Base-by-base conservation (phyloP, 2,888 invertebrate genomes). In the Chorisops tibialis region DNA sequence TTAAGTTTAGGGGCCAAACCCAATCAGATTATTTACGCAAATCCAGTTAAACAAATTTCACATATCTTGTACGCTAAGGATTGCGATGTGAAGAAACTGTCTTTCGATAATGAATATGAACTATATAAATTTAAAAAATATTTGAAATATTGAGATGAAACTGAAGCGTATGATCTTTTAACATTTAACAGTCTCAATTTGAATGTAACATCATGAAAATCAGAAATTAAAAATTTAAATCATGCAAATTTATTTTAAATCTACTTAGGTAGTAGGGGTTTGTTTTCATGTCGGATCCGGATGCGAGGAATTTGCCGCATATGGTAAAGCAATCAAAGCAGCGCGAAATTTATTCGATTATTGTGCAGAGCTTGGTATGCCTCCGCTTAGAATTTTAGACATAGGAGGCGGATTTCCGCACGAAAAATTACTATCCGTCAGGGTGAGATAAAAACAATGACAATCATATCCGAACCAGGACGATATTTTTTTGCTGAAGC, bases 241-340 rank as follows among this genome's bases (percentile, higher is more conserved):
- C 24, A 11, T 12, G 9, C 30, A 7, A 30, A 30, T 30, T 21
- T 50, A 12, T 1, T 50, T 52, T 45, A 7, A 11, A n/a, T n/a
- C n/a, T n/a, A n/a, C n/a, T n/a, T n/a, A 84, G 84, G 85, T 89
- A 63, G 79, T 87, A 18, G 91, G 91, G 35, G 83, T 88, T 12
- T 93, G 94, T 69, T 97, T 97, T 82, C 96, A 97, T 79, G 96
- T 96, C 67, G 96, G 96, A 2, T 94, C 95, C 4, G 95, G 95
- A 19, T 94, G 96, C 71, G 81, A 83, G 45, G 93, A 95, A 76
- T 85, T 88, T 18, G 85, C 82, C 5, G 93, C 93, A 45, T 97
- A 90, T 79, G 80, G 85, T 51, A 85, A 88, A 52, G 96, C 93
- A 35, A 87, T 97, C 62, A 80, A 80, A 39, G 83, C 85, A 65